Evolutionary conservation across 1,140 invertebrate genomes (phyloP).

Genomic region (Idris sp.): DNA sequence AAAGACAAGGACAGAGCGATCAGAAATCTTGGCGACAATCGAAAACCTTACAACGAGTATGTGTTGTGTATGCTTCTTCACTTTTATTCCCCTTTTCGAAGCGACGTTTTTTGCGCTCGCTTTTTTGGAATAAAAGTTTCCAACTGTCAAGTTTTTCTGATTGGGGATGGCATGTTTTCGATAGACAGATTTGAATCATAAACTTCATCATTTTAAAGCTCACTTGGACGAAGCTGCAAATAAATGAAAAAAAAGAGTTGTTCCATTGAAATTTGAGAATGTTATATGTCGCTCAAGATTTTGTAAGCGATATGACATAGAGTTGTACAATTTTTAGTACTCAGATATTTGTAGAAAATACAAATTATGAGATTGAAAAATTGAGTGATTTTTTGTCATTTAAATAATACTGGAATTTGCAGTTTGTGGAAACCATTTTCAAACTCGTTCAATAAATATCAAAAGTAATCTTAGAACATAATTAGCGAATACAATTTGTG

Average conservation of each 20-base stretch:
- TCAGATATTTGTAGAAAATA: no score
- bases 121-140: conserved; percentile 46
- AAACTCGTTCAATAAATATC: no score
- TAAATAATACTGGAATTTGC: no score
- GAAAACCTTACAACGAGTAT: conserved; percentile 38
- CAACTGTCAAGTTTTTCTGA: conserved; percentile 21
- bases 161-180: conserved; percentile 46
- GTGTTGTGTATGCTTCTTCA: conserved; percentile 26
- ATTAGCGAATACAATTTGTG: no score
- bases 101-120: conserved; percentile 24
- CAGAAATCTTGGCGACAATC: conserved; percentile 58
- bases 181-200: conserved; percentile 29
- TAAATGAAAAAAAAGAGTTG: conserved; percentile 29
- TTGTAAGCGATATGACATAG: no score
- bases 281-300: no score
- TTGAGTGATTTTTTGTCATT: no score
- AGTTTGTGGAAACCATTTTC: no score
- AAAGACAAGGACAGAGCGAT: conserved; percentile 36
- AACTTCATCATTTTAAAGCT: conserved; percentile 4
- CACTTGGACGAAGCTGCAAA: conserved; percentile 6
- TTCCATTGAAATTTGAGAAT: conserved; percentile 25
- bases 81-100: conserved; percentile 47
- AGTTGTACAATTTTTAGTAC: no score
- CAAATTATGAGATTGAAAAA: no score
- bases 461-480: no score